These are phyloP conservation scores for Rhimphoctona megacephalus DNA, from an alignment of 2,888 invertebrate genomes.

Conservation along the genomic window DNA sequence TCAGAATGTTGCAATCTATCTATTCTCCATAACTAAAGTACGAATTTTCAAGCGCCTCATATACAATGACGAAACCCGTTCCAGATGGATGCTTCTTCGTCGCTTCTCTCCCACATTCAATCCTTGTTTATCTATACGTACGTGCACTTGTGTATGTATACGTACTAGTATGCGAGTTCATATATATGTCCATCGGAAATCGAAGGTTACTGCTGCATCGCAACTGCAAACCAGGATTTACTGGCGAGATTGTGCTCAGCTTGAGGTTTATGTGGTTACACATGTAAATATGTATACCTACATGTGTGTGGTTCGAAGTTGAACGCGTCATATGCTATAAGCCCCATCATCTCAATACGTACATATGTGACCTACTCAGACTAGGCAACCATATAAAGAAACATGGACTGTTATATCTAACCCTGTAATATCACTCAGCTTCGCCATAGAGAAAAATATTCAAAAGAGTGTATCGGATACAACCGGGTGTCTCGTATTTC, in stretches of 20 bases:
- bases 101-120: not conserved
- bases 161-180: not conserved
- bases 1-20: not conserved
- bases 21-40: not conserved
- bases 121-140: not conserved
- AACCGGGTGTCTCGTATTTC: not conserved
- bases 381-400: conserved; percentile 19
- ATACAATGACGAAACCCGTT: conserved; percentile 1
- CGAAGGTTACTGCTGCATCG: conserved; percentile 44
- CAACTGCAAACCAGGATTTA: conserved; percentile 40
- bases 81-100: conserved; percentile 12
- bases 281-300: conserved; percentile 4
- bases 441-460: conserved; percentile 19
- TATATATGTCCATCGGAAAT: conserved; percentile 50
- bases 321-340: conserved; percentile 36
- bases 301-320: conserved; percentile 11
- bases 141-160: not conserved
- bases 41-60: not conserved
- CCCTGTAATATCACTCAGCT: conserved; percentile 36
- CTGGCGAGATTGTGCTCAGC: conserved; percentile 45
- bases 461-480: not conserved
- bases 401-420: not conserved
- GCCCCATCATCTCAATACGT: conserved; percentile 1
- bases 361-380: not conserved
- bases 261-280: conserved; percentile 28